Base-by-base conservation (phyloP, 2,888 invertebrate genomes). In the Molorchus minor region DNA sequence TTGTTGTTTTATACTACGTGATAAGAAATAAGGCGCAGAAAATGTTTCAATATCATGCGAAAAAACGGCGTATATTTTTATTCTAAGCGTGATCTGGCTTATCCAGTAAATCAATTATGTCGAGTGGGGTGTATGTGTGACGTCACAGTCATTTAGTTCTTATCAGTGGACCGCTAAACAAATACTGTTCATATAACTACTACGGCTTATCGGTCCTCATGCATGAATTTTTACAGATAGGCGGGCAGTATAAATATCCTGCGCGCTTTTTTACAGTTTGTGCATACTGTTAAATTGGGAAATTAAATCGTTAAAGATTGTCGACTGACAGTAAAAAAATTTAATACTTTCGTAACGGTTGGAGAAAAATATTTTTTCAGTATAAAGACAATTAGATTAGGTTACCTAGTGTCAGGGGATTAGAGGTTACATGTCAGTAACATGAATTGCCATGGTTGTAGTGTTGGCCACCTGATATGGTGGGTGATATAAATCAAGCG, bases 121-220 rank as follows among this genome's bases (percentile, higher is more conserved):
- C 65, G 68, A 67, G 65, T 65, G 63, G 68, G 65, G 64, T 60
- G 35, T 47, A 45, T 64, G 68, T 36, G 65, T 70, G 65, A 72
- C 71, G 71, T 72, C 72, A 72, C 68, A 65, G 67, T 58, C 72
- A 68, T 73, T 72, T 72, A 67, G 68, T 69, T 65, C 72, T 73
- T 73, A 73, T 73, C 73, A 68, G 71, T 57, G 64, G 55, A 60
- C 67, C 72, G 66, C 71, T 73, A 71, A 73, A 73, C 73, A 72
- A 73, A 72, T 70, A 71, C 70, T 66, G 70, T 71, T 71, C 69
- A 69, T 69, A 70, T 69, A 70, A 67, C 67, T 59, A 67, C 67
- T 59, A 58, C 38, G 45, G 69, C 71, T 73, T 73, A 73, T 73
- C 73, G 64, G 62, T 56, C 47, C 70, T 66, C 70, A 67, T 72